phyloP scores from a whole-genome alignment of 2,797 vertebrate genomes.

The Cuculus canorus region DNA sequence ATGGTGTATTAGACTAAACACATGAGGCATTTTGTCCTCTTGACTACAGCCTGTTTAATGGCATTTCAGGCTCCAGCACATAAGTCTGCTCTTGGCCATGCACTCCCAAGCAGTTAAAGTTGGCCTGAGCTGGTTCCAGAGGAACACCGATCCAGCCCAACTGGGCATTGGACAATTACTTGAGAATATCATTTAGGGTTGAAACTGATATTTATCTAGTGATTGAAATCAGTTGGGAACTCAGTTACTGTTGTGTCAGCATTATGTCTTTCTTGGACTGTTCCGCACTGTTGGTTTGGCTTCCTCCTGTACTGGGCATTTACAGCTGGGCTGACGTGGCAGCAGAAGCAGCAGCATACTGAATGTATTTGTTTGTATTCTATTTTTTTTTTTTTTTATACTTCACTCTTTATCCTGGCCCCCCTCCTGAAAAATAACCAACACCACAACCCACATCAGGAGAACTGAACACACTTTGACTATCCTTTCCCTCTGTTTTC shows the following conservation, averaged over 20 bases:
- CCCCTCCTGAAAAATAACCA: neutral
- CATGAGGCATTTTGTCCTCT: conserved; percentile 65
- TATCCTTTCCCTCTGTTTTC: neutral
- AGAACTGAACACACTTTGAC: neutral
- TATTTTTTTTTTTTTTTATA: conserved; percentile 18
- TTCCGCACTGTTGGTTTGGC: conserved; percentile 66
- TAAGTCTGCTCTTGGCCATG: conserved; percentile 67
- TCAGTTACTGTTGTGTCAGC: conserved; percentile 77
- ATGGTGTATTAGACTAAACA: conserved; percentile 64
- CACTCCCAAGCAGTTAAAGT: conserved; percentile 69
- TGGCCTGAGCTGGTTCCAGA: conserved; percentile 76
- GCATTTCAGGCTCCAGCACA: conserved; percentile 77
- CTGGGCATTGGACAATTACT: conserved; percentile 73
- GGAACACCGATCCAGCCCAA: conserved; percentile 72
- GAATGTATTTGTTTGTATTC: conserved; percentile 39
- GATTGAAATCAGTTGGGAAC: conserved; percentile 79
- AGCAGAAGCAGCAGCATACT: conserved; percentile 41
- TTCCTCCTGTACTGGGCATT: conserved; percentile 51
- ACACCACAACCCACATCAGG: conserved; percentile 14
- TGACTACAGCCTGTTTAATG: conserved; percentile 72
- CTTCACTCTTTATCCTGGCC: conserved; percentile 30
- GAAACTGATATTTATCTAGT: conserved; percentile 80
- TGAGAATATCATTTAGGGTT: conserved; percentile 73
- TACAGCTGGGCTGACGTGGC: conserved; percentile 71
- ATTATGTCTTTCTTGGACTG: conserved; percentile 69